Conservation (phyloP, 2,888 invertebrate species). For the Elysia crispata region DNA sequence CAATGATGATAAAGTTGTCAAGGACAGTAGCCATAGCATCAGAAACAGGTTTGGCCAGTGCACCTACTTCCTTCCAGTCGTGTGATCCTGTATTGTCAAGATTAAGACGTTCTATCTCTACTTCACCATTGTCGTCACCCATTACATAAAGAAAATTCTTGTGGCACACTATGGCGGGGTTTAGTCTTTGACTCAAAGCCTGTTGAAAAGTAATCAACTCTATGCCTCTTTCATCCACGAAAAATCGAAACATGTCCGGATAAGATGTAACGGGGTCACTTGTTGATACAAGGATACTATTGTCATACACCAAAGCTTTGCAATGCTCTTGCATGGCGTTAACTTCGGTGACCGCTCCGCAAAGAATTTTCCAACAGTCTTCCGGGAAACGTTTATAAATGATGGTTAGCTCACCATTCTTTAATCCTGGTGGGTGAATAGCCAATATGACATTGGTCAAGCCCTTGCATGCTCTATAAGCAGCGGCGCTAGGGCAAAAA, state of each 20-base stretch:
- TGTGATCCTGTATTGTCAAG: not conserved
- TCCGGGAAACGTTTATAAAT: constrained; percentile 24
- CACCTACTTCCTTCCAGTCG: constrained; percentile 29
- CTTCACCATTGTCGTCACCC: constrained; percentile 12
- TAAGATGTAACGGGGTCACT: not conserved
- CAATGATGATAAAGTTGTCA: constrained; percentile 14
- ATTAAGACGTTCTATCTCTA: constrained; percentile 20
- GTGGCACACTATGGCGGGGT: not conserved
- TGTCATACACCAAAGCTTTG: constrained; percentile 17
- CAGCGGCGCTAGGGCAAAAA: constrained; percentile 15
- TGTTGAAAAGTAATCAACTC: not conserved
- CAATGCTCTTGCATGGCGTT: not conserved
- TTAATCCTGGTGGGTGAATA: not conserved
- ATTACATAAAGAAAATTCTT: constrained; percentile 33
- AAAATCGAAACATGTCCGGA: not conserved
- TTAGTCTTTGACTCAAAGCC: not conserved
- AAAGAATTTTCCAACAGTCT: constrained; percentile 13
- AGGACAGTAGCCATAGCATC: not conserved
- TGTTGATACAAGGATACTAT: not conserved
- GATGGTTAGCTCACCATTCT: not conserved
- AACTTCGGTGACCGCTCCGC: not conserved
- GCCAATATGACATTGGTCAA: constrained; percentile 14
- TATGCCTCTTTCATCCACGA: not conserved
- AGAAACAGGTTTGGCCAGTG: not conserved
- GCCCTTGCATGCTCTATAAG: not conserved